Evolutionary conservation across 2,797 vertebrate species (phyloP).

Genomic region (Chaetodon trifasciatus): DNA sequence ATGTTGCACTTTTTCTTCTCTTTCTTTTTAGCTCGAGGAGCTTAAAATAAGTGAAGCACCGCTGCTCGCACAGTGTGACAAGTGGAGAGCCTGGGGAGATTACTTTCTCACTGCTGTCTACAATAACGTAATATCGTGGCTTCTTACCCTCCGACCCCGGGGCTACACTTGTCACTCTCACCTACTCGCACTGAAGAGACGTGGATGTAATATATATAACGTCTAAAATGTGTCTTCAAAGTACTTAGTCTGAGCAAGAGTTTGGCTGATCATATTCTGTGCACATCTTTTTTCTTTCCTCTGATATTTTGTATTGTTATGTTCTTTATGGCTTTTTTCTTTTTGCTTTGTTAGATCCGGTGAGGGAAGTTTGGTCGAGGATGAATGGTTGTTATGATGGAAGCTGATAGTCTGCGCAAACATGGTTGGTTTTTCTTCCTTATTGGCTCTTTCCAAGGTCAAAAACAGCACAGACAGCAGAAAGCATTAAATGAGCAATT

Average conservation of each 20-base stretch:
- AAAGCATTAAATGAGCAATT: constrained; percentile 57
- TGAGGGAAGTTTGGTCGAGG: constrained; percentile 8
- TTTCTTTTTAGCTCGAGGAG: constrained; percentile 47
- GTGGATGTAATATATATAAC: constrained; percentile 6
- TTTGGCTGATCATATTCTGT: constrained; percentile 12
- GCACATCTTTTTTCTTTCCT: not conserved
- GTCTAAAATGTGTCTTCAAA: constrained; percentile 17
- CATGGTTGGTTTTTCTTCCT: constrained; percentile 23
- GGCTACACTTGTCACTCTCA: constrained; percentile 52
- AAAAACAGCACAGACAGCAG: constrained; percentile 50
- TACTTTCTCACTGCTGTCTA: constrained; percentile 52
- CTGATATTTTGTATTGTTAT: not conserved
- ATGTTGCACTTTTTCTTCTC: constrained; percentile 42
- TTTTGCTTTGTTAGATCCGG: not conserved
- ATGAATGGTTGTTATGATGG: constrained; percentile 59
- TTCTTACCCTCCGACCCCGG: constrained; percentile 51
- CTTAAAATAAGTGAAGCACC: constrained; percentile 51
- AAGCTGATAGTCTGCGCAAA: constrained; percentile 50
- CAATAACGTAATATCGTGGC: constrained; percentile 50
- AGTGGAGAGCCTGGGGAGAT: constrained; percentile 56
- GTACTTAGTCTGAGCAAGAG: not conserved
- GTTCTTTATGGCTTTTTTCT: not conserved
- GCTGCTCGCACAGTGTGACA: constrained; percentile 56
- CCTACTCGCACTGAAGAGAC: constrained; percentile 17
- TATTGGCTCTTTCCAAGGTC: constrained; percentile 49